These are phyloP conservation scores for Hyperopisus bebe DNA, from an alignment of 2,113 vertebrate species.

Conservation along the genomic window DNA sequence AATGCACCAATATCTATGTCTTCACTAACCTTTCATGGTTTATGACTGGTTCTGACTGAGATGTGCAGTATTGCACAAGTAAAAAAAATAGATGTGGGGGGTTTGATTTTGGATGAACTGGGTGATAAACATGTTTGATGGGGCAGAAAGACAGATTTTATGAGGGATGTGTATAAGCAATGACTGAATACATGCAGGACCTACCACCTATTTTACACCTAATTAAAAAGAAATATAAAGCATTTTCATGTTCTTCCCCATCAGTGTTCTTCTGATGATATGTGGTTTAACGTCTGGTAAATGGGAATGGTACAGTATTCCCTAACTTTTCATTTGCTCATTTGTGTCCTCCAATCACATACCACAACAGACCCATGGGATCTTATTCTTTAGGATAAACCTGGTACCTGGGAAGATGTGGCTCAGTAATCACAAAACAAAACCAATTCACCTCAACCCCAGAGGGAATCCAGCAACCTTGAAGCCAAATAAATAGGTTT, in stretches of 20 bases:
- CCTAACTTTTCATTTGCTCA: neutral
- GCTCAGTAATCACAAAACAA: neutral
- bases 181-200: neutral
- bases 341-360: neutral
- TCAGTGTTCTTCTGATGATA: neutral
- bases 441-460: neutral
- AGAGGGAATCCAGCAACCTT: neutral
- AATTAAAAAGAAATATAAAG: neutral
- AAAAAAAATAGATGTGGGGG: neutral
- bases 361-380: neutral
- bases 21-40: neutral
- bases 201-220: neutral
- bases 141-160: neutral
- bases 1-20: neutral
- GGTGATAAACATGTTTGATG: neutral
- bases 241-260: neutral
- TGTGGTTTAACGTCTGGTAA: neutral
- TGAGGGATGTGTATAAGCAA: neutral
- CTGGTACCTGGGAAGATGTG: neutral
- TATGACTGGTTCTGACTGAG: neutral
- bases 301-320: neutral
- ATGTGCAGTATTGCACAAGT: neutral
- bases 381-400: neutral
- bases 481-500: slow-evolving; percentile 19
- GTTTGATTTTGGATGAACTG: neutral